These are phyloP conservation scores for Acromyrmex heyeri DNA, from an alignment of 1,140 invertebrate species.

Conservation along the genomic window DNA sequence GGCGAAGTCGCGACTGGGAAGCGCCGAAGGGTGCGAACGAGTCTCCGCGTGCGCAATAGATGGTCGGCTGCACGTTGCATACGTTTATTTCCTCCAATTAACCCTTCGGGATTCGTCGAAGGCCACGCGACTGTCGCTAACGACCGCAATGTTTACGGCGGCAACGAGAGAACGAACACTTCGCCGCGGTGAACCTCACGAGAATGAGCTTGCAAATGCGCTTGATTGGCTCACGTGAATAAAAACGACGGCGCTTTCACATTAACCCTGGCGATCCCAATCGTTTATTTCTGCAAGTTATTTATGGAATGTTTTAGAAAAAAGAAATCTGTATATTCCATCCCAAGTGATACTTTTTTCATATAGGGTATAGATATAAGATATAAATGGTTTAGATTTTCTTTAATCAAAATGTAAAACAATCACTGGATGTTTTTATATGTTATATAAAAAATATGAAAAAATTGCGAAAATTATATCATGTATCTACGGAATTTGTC, in stretches of 20 bases:
- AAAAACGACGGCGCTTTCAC: slow-evolving; percentile 2
- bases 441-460: not conserved
- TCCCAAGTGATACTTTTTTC: not conserved
- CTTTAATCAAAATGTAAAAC: not conserved
- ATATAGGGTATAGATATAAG: too few relatives aligned
- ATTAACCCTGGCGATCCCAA: not conserved
- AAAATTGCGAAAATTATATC: not conserved
- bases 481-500: not conserved
- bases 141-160: slow-evolving; percentile 84
- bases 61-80: slow-evolving; percentile 73
- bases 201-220: slow-evolving; percentile 31
- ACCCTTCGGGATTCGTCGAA: slow-evolving; percentile 81
- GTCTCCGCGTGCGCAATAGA: slow-evolving; percentile 21
- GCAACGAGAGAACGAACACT: slow-evolving; percentile 50
- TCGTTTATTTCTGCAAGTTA: slow-evolving; percentile 31
- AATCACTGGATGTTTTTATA: not conserved
- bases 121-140: slow-evolving; percentile 85
- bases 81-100: slow-evolving; percentile 86
- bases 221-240: slow-evolving; percentile 29
- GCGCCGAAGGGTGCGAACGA: slow-evolving; percentile 1
- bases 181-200: slow-evolving; percentile 29
- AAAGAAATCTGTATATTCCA: not conserved
- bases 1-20: slow-evolving; percentile 44
- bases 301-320: not conserved
- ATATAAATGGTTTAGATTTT: not conserved